These are phyloP conservation scores for Hypomecis atomaria DNA, from an alignment of 2,888 invertebrate genomes.

Conservation along the genomic window DNA sequence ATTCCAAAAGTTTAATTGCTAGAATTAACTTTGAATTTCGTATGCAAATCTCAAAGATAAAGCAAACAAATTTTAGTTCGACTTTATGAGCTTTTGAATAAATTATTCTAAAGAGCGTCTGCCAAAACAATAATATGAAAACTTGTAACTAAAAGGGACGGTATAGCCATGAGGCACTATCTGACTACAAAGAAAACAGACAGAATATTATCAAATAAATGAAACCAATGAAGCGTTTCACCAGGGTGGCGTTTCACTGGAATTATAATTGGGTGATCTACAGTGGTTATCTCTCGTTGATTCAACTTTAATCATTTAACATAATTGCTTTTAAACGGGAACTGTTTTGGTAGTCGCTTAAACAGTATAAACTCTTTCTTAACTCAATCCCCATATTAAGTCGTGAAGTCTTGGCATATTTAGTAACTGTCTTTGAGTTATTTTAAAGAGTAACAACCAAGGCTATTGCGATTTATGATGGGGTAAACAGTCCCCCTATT, in stretches of 20 bases:
- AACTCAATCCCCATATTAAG: constrained; percentile 8
- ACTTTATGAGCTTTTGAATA: constrained; percentile 16
- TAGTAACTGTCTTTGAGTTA: too few relatives aligned
- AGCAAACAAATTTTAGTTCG: neutral
- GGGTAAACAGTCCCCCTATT: neutral
- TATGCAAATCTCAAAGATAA: neutral
- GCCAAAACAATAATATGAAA: constrained; percentile 7
- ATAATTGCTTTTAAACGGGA: neutral
- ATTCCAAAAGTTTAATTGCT: neutral
- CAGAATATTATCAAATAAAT: neutral
- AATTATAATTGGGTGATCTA: too few relatives aligned
- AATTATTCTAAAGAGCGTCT: constrained; percentile 17
- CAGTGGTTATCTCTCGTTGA: neutral
- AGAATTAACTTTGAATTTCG: neutral
- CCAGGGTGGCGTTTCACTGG: too few relatives aligned
- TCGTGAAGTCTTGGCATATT: too few relatives aligned
- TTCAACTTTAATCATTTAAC: neutral
- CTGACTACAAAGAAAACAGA: neutral
- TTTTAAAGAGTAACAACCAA: neutral
- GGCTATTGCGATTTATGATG: neutral
- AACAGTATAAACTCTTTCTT: constrained; percentile 6
- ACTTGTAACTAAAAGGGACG: neutral
- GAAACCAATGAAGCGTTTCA: neutral
- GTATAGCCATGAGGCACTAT: neutral
- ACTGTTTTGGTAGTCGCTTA: constrained; percentile 18